Evolutionary conservation across 64 coral and sea anemone species (phyloP), one percentile per base, ranked within the genome.

Genomic region (Montipora cactus): DNA sequence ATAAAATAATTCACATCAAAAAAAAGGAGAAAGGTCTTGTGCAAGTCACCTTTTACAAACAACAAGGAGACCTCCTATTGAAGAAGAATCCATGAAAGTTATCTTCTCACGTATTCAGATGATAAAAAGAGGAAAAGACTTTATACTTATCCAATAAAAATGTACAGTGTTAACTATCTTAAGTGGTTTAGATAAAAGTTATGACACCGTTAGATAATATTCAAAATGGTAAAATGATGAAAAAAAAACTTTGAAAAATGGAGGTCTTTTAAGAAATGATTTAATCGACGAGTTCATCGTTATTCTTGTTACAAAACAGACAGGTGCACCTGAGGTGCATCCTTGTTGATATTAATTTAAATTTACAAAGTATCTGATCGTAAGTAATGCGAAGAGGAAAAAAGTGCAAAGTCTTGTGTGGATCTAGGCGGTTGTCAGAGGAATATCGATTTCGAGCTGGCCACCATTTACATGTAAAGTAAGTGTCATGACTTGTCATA

Each of bases 191-290:
- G 68, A 71, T 86, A 49, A 86, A 50, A 25, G 66, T 86, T 86
- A 70, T 86, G 47, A 70, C 5, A 86, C 82, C 64, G 82, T 71
- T 86, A 86, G 79, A 61, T 47, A 49, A 23, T 44, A 71, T 86
- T 70, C 67, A 12, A 8, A 10, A 45, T 9, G 2, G 7, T 20
- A 48, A 46, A 18, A 86, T 86, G 53, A 57, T 8, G 53, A 57
- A 57, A 57, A 49, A 18, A 19, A 21, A 50, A 71, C 0, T 7
- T 47, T 3, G 2, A 86, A 86, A 71, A 70, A 49, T 70, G 3
- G 19, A 69, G 45, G 19, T 1, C n/a, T 22, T 57, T 37, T 37
- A 37, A 23, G 23, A 12, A 37, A 59, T 28, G 15, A 55, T 19
- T 81, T 59, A 9, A 19, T n/a, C 18, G 14, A 68, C 4, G 37